phyloP scores from a whole-genome alignment of 2,797 vertebrate genomes.

The Amazonetta brasiliensis region DNA sequence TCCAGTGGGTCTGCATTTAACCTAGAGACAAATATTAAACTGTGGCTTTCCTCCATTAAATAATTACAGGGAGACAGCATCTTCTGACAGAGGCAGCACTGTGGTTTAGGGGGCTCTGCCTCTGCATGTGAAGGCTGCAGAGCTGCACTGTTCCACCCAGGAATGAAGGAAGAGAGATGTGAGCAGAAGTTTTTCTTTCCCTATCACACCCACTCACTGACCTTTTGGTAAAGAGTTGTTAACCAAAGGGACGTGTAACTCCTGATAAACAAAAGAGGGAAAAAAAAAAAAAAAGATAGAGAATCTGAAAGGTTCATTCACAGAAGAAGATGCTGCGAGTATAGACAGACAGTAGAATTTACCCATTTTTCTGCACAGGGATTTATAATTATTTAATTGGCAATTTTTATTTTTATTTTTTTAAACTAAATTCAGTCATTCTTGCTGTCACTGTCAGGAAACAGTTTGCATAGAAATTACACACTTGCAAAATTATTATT shows the following conservation, averaged over 20 bases:
- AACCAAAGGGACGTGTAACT: background rate
- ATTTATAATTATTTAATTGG: background rate
- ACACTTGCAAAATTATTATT: background rate
- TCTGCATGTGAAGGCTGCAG: accelerated
- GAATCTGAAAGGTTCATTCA: background rate
- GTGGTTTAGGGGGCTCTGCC: background rate
- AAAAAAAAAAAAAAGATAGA: background rate
- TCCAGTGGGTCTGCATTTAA: background rate
- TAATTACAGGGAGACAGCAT: background rate
- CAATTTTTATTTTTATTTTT: background rate
- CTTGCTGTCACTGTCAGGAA: background rate
- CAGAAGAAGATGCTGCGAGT: background rate
- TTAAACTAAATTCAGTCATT: background rate
- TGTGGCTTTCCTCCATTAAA: background rate
- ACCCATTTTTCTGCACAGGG: background rate
- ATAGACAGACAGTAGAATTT: background rate
- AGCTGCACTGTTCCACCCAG: accelerated
- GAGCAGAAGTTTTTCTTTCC: background rate
- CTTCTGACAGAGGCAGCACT: background rate
- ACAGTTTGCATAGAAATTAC: background rate
- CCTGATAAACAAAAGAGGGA: too few species aligned
- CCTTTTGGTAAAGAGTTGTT: background rate
- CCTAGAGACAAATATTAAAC: background rate
- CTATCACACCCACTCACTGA: background rate
- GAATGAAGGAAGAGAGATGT: background rate